phyloP scores from a whole-genome alignment of 37 sponge, comb jelly and placozoan species.

The Oopsacas minuta region DNA sequence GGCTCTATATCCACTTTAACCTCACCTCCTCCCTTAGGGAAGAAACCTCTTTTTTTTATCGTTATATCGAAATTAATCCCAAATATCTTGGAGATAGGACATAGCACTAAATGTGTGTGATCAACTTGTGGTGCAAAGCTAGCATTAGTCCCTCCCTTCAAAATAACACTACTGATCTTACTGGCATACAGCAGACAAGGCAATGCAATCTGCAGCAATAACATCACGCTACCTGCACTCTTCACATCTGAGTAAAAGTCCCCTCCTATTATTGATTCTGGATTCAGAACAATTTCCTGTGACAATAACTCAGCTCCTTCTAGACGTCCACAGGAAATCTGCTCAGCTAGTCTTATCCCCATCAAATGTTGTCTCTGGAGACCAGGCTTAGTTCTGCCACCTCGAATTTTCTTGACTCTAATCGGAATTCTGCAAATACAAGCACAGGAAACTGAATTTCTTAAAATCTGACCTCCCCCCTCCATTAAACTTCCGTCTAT shows the following conservation, averaged over 20 bases:
- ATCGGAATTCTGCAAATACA: slow-evolving; percentile 57
- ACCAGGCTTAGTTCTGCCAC: slow-evolving; percentile 71
- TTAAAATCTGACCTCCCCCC: slow-evolving; percentile 84
- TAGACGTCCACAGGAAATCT: neutral
- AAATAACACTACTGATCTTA: slow-evolving; percentile 21
- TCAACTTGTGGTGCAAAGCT: slow-evolving; percentile 90
- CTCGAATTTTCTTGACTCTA: slow-evolving; percentile 52
- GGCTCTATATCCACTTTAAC: slow-evolving; percentile 35
- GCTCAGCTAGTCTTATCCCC: slow-evolving; percentile 26
- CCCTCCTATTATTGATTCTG: neutral
- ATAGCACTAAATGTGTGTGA: slow-evolving; percentile 51
- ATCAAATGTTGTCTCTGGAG: slow-evolving; percentile 84
- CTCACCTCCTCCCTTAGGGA: slow-evolving; percentile 82
- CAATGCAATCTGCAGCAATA: slow-evolving; percentile 64
- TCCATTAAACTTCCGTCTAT: slow-evolving; percentile 13
- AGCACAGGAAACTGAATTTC: slow-evolving; percentile 56
- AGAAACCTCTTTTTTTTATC: slow-evolving; percentile 62
- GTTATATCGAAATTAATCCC: slow-evolving; percentile 48
- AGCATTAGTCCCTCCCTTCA: slow-evolving; percentile 84
- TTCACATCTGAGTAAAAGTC: neutral
- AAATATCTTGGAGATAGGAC: slow-evolving; percentile 33
- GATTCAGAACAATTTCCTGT: slow-evolving; percentile 13
- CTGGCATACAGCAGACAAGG: slow-evolving; percentile 71
- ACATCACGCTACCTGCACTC: slow-evolving; percentile 48
- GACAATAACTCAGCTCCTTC: neutral